Evolutionary conservation across 2,797 vertebrate genomes (phyloP).

Genomic region (Channallabes apus): DNA sequence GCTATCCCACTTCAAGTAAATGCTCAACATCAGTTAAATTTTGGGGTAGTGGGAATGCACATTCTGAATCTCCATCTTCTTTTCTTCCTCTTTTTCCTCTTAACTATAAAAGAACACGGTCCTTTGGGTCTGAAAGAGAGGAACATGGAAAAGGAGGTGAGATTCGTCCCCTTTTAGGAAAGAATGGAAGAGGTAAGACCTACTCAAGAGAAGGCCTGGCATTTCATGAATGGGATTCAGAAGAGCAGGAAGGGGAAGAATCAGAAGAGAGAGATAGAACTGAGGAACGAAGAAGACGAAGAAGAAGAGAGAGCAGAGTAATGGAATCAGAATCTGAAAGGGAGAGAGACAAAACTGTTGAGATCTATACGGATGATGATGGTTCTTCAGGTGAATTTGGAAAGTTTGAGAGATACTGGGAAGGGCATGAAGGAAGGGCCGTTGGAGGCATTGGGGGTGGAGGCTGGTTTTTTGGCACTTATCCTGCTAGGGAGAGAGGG

Average conservation of each 20-base stretch:
- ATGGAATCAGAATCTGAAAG: slow-evolving; percentile 72
- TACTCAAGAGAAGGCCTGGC: slow-evolving; percentile 73
- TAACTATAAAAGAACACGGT: slow-evolving; percentile 73
- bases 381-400: slow-evolving; percentile 81
- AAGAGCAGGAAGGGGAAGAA: slow-evolving; percentile 70
- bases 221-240: slow-evolving; percentile 78
- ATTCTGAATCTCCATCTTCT: slow-evolving; percentile 69
- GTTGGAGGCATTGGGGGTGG: slow-evolving; percentile 79
- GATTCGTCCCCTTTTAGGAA: slow-evolving; percentile 71
- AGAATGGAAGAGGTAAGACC: slow-evolving; percentile 65
- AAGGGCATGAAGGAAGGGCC: slow-evolving; percentile 75
- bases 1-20: slow-evolving; percentile 68
- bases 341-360: slow-evolving; percentile 72
- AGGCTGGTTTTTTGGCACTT: slow-evolving; percentile 81
- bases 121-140: slow-evolving; percentile 74
- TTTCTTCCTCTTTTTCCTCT: slow-evolving; percentile 76
- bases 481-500: slow-evolving; percentile 76
- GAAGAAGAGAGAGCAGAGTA: slow-evolving; percentile 59
- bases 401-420: slow-evolving; percentile 81
- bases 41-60: slow-evolving; percentile 70
- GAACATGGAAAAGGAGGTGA: slow-evolving; percentile 69
- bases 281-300: slow-evolving; percentile 64
- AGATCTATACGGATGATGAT: slow-evolving; percentile 71
- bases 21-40: slow-evolving; percentile 76
- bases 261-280: slow-evolving; percentile 71